Percentiles rank a stretch among this genome's conserved stretches.
These are phyloP conservation scores for Meteorus colon DNA, from an alignment of 2,888 invertebrate genomes.

Conservation along the genomic window DNA sequence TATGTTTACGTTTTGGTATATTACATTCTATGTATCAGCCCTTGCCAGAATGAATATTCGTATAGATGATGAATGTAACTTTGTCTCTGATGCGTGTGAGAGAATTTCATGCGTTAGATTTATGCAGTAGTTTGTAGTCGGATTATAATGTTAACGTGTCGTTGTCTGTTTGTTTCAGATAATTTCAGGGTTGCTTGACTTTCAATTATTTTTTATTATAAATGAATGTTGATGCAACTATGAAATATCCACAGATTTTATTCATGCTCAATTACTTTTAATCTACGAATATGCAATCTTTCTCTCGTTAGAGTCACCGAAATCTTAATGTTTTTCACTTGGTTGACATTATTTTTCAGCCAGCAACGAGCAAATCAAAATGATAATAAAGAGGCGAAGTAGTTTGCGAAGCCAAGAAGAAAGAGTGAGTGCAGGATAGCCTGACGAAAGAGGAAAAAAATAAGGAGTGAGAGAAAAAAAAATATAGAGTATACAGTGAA, in stretches of 20 bases:
- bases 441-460: slow-evolving; percentile 29
- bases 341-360: slow-evolving; percentile 41
- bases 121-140: not conserved
- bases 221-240: slow-evolving; percentile 16
- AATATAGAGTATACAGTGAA: slow-evolving; percentile 31
- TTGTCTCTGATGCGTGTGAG: not conserved
- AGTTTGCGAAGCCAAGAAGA: not conserved
- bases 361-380: slow-evolving; percentile 30
- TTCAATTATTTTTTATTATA: not conserved
- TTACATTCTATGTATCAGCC: slow-evolving; percentile 11
- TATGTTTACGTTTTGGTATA: slow-evolving; percentile 12
- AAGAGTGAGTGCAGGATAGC: slow-evolving; percentile 7
- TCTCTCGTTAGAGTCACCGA: slow-evolving; percentile 19
- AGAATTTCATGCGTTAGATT: not conserved
- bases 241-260: slow-evolving; percentile 5
- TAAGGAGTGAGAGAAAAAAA: slow-evolving; percentile 35
- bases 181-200: not conserved
- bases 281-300: slow-evolving; percentile 38
- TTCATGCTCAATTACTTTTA: slow-evolving; percentile 13
- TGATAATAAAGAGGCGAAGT: slow-evolving; percentile 4
- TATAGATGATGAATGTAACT: slow-evolving; percentile 14
- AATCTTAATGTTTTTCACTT: slow-evolving; percentile 43
- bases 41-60: slow-evolving; percentile 29
- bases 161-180: not conserved
- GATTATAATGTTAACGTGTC: not conserved